phyloP scores from a whole-genome alignment of 2,888 invertebrate genomes.

The Cheilosia urbana region DNA sequence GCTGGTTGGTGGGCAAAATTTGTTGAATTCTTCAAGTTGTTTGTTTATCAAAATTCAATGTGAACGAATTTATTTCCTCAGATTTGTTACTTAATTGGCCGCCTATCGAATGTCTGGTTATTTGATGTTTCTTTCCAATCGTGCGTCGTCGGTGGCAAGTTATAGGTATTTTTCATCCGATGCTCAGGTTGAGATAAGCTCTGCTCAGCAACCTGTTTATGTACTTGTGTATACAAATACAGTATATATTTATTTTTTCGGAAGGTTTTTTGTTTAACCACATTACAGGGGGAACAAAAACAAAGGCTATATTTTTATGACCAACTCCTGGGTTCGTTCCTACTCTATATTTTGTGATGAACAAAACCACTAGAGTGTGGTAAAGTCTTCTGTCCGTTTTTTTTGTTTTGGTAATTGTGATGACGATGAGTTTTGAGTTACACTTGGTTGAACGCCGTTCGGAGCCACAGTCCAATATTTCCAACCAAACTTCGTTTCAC shows the following conservation, averaged over 20 bases:
- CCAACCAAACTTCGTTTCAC: slow-evolving; percentile 6
- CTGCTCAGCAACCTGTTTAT: slow-evolving; percentile 62
- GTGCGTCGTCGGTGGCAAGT: slow-evolving; percentile 50
- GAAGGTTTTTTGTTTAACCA: slow-evolving; percentile 37
- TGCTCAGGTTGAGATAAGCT: slow-evolving; percentile 39
- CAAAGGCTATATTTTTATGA: slow-evolving; percentile 38
- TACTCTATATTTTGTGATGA: slow-evolving; percentile 29
- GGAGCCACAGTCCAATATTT: slow-evolving; percentile 35
- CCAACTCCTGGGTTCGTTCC: slow-evolving; percentile 51
- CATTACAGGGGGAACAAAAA: slow-evolving; percentile 44
- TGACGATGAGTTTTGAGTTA: slow-evolving; percentile 49
- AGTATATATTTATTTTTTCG: neutral
- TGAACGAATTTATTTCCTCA: slow-evolving; percentile 23
- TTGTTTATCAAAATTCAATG: slow-evolving; percentile 56
- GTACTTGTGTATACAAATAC: neutral
- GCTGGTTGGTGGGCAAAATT: neutral
- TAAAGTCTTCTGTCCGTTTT: slow-evolving; percentile 41
- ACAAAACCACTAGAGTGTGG: slow-evolving; percentile 65
- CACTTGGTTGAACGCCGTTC: slow-evolving; percentile 52
- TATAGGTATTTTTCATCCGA: slow-evolving; percentile 18
- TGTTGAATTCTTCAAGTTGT: slow-evolving; percentile 52
- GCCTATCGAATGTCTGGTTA: slow-evolving; percentile 22
- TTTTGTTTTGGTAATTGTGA: slow-evolving; percentile 56
- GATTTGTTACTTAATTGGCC: slow-evolving; percentile 26
- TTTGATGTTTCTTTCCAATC: slow-evolving; percentile 33